Percentiles rank a stretch among this genome's conserved stretches.
Conservation (phyloP, 2,888 invertebrate genomes). For the Galerucella pusilla region DNA sequence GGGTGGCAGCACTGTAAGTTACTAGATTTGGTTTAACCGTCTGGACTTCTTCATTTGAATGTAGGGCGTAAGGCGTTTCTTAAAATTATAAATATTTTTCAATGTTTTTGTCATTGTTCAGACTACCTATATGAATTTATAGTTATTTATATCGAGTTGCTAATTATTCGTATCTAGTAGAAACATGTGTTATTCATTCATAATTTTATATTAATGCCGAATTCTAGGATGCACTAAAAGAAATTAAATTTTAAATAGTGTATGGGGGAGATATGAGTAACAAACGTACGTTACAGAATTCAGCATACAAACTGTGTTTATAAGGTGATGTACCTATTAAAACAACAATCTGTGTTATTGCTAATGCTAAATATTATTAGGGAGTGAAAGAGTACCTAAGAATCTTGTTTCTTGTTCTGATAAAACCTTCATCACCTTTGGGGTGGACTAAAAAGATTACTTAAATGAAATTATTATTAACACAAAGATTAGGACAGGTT, state of each 20-base stretch:
- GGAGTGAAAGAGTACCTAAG: no score
- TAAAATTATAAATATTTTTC: conserved; percentile 13
- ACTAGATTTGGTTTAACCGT: conserved; percentile 48
- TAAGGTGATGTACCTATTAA: no score
- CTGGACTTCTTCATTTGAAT: conserved; percentile 49
- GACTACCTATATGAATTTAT: conserved; percentile 3
- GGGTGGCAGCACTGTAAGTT: conserved; percentile 47
- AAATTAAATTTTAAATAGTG: background rate
- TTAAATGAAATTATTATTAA: no score
- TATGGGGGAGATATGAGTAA: background rate
- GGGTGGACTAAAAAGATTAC: no score
- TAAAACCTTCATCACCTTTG: no score
- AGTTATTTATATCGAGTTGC: background rate
- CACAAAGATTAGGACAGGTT: no score
- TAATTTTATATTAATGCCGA: background rate
- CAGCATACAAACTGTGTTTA: background rate
- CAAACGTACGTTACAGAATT: background rate
- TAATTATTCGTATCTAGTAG: background rate
- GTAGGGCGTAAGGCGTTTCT: conserved; percentile 52
- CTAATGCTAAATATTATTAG: no score
- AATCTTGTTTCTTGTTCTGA: no score
- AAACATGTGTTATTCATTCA: background rate
- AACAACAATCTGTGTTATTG: no score
- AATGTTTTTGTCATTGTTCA: conserved; percentile 21
- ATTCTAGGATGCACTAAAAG: background rate